phyloP scores from a whole-genome alignment of 2,113 vertebrate species.

The Toxotes jaculatrix region DNA sequence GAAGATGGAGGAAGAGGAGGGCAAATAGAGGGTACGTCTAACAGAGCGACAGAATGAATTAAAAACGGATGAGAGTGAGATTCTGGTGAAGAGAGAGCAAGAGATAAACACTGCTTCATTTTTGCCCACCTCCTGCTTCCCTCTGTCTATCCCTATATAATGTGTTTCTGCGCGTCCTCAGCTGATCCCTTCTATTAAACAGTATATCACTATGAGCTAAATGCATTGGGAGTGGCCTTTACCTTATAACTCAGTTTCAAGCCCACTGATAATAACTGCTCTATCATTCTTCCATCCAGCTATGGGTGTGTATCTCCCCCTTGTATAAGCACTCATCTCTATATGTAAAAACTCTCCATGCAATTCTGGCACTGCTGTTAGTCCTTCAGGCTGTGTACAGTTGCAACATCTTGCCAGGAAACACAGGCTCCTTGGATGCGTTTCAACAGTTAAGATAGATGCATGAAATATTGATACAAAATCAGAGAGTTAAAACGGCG shows the following conservation, averaged over 20 bases:
- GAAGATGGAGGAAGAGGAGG: slow-evolving; percentile 20
- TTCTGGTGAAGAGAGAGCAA: not conserved
- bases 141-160: slow-evolving; percentile 8
- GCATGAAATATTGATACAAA: slow-evolving; percentile 29
- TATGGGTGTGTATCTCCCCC: slow-evolving; percentile 11
- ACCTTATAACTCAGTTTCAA: slow-evolving; percentile 34
- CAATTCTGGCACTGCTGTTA: not conserved
- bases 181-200: slow-evolving; percentile 53
- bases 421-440: not conserved
- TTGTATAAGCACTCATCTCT: slow-evolving; percentile 16
- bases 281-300: slow-evolving; percentile 38
- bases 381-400: slow-evolving; percentile 1
- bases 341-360: slow-evolving; percentile 25
- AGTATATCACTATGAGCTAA: slow-evolving; percentile 30
- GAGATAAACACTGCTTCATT: slow-evolving; percentile 30
- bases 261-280: slow-evolving; percentile 26
- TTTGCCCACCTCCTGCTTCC: not conserved
- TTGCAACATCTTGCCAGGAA: slow-evolving; percentile 1
- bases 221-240: slow-evolving; percentile 26
- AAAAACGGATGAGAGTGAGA: slow-evolving; percentile 11
- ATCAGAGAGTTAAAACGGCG: not conserved
- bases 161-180: slow-evolving; percentile 42
- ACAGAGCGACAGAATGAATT: slow-evolving; percentile 14
- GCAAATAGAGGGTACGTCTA: slow-evolving; percentile 15
- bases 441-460: slow-evolving; percentile 24